Evolutionary conservation across 2,888 invertebrate species (phyloP), one percentile per base, ranked within the genome.

Genomic region (Chromoteleia sp.): DNA sequence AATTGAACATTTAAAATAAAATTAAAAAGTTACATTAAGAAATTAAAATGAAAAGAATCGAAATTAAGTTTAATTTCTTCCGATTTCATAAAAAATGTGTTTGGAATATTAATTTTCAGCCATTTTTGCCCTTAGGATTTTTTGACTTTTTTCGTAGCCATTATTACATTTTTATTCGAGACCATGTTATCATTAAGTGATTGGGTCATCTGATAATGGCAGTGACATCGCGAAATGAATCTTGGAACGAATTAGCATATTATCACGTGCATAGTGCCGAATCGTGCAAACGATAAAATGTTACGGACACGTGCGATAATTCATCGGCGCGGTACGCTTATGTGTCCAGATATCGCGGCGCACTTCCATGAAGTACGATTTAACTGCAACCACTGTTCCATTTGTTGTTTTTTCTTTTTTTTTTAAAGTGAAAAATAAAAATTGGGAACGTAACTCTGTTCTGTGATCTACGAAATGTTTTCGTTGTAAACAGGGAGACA

Each of bases 221-320:
- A 78, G 73, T 80, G 84, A 86, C 84, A 84, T 82, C 77, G 81
- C 75, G 65, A 83, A 84, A 86, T 85, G 84, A 84, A 86, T 85
- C 86, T 85, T 84, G 81, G 52, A 81, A 83, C 81, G 83, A 85
- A 87, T 87, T 86, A 87, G 85, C 87, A 86, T 87, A 86, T 87
- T 86, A 87, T 86, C 87, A 85, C 84, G 83, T 77, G 74, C 77
- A 71, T 75, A 73, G 75, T 70, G 79, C 79, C 80, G 80, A 85
- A 84, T 81, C 45, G 78, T 63, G 67, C 75, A 33, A 52, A 71
- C 75, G 84, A 86, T 86, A 86, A 86, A 86, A 87, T 82, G 80
- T 85, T 81, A 84, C 82, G 68, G 78, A 79, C 83, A 80, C 77
- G 70, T 79, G 76, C 75, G 80, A 83, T 84, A 83, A 84, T 78